Base-by-base conservation (phyloP, 1,140 invertebrate genomes). In the Lepidurus apus region DNA sequence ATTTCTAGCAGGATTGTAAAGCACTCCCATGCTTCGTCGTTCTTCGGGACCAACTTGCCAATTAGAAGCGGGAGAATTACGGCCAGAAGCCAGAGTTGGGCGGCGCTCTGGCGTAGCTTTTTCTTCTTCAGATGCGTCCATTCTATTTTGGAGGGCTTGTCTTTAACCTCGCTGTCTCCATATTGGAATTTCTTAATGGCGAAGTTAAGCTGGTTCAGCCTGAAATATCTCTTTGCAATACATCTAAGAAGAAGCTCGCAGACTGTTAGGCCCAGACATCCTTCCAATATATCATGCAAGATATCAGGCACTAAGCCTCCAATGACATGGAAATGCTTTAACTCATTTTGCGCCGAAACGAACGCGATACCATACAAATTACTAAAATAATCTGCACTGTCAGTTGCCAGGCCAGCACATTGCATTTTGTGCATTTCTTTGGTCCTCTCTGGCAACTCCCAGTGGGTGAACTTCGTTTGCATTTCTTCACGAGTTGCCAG, bases 261-360 rank as follows among this genome's bases (percentile, higher is more conserved):
- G 24, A 76, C 45, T 43, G 73, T 79, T 44, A n/a, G 26, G 47
- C 34, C 42, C 9, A 79, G n/a, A 42, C 74, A 42, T 21, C 78
- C 78, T 43, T 79, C 78, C 73, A 79, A 44, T 26, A 43, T 17
- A 42, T 77, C 78, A 78, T 79, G 75, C 78, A 77, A 77, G 13
- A 42, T 42, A 65, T 79, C 78, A 53, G 47, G 74, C 10, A 65
- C 26, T 17, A 79, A 17, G 26, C 74, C 74, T 11, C 47, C 43
- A 24, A 76, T 79, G 21, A 75, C 74, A 43, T 79, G 13, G 42
- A 79, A 79, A 45, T 44, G 73, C 42, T 79, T 53, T 21, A 79
- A 53, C 53, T 79, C 76, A 26, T 79, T 79, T 2, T 78, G 76
- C 21, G 73, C 13, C 13, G 75, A 73, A 17, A 21, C 26, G 42